Evolutionary conservation across 2,888 invertebrate genomes (phyloP).

Genomic region (Scaptomyza tumidula): DNA sequence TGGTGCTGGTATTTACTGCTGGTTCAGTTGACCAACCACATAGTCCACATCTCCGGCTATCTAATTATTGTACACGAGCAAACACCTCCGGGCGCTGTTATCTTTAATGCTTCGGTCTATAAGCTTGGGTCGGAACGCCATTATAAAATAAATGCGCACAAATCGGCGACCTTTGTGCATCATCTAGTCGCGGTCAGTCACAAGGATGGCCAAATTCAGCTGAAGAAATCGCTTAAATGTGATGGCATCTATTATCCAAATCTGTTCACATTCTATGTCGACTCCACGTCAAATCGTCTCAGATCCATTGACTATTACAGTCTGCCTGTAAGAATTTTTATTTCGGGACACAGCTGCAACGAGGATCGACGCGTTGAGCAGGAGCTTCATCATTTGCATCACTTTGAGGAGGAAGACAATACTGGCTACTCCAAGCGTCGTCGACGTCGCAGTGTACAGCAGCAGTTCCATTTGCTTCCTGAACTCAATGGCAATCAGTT

Average conservation of each 20-base stretch:
- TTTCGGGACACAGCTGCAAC: constrained; percentile 89
- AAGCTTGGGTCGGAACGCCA: constrained; percentile 91
- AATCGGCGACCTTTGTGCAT: constrained; percentile 93
- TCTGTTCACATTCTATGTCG: constrained; percentile 93
- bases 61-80: constrained; percentile 87
- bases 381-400: constrained; percentile 84
- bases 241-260: constrained; percentile 93
- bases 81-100: constrained; percentile 87
- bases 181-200: constrained; percentile 91
- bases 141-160: constrained; percentile 91
- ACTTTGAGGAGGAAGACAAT: constrained; percentile 87
- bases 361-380: constrained; percentile 87
- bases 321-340: constrained; percentile 90
- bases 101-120: constrained; percentile 92
- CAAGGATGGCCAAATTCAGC: constrained; percentile 90
- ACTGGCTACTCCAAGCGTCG: constrained; percentile 86
- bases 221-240: constrained; percentile 90
- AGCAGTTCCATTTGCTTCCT: constrained; percentile 24
- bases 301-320: constrained; percentile 93
- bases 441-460: constrained; percentile 71
- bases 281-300: constrained; percentile 92
- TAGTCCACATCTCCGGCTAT: constrained; percentile 82
- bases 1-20: constrained; percentile 37
- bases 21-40: constrained; percentile 44
- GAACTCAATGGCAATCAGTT: constrained; percentile 59